Base-by-base conservation (phyloP, 2,888 invertebrate genomes). In the Endomychus coccineus region DNA sequence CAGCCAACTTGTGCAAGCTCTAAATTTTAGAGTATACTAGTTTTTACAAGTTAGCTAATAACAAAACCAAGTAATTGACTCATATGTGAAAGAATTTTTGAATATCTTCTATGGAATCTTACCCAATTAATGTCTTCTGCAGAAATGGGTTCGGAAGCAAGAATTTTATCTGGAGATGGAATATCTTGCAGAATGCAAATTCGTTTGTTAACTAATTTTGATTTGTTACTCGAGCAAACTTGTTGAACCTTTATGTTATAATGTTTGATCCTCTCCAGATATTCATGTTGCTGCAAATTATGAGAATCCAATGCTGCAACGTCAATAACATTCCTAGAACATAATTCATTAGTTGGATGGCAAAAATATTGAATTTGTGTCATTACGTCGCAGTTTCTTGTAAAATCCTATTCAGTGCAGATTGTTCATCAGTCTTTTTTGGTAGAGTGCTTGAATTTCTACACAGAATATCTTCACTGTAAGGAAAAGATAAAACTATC, bases 231-330 rank as follows among this genome's bases (percentile, higher is more conserved):
- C 3, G 63, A 64, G 61, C 71, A 69, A 37, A 71, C 68, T 50
- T 73, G 71, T 45, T 72, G 71, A 19, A 74, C 61, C 29, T 70
- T 68, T 41, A 71, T 66, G 25, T 73, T 74, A 67, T 86, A 88
- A 50, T 78, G 70, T 49, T 80, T 78, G 48, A 83, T 80, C 44
- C 87, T 73, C 56, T 92, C 91, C 54, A 81, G 75, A 64, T 86
- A 90, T 62, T 90, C 92, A 56, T 87, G 84, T 50, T 88, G 86
- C 54, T 92, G 91, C 39, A 92, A 70, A 52, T 83, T 83, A 62
- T 89, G 89, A 6, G 87, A 82, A 44, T 90, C 91, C 49, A 90
- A 72, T 2, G 91, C 88, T 32, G 88, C 85, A n/a, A 92, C 90
- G 70, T 92, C 92, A 55, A 92, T 92, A 40, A 92, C 89, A 68